A percentile compares a stretch with the other conserved stretches of the same genome.
These are phyloP conservation scores for Dicyrtomina minuta DNA, from an alignment of 2,888 invertebrate genomes.

Conservation along the genomic window DNA sequence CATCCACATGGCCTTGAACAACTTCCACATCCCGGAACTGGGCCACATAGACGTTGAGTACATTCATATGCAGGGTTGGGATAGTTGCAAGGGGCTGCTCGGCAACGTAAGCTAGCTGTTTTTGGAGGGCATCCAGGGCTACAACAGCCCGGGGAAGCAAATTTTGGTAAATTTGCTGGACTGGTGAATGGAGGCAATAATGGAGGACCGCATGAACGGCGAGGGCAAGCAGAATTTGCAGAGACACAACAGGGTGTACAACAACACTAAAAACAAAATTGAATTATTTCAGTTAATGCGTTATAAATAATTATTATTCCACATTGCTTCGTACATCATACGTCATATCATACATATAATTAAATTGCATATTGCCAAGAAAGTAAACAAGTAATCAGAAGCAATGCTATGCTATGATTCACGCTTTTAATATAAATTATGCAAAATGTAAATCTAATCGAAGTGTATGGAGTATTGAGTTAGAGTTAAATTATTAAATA, in stretches of 20 bases:
- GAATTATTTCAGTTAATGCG: not conserved
- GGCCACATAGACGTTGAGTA: conserved; percentile 7
- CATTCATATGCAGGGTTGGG: conserved; percentile 21
- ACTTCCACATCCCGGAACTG: conserved; percentile 2
- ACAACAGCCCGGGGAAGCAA: not conserved
- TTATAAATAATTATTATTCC: too few relatives aligned
- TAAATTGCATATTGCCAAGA: too few relatives aligned
- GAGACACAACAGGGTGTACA: conserved; percentile 5
- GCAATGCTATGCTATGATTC: too few relatives aligned
- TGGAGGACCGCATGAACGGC: conserved; percentile 13
- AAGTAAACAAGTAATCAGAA: too few relatives aligned
- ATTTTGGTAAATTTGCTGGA: conserved; percentile 15
- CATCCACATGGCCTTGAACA: conserved; percentile 1
- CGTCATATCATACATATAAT: too few relatives aligned
- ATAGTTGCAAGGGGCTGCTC: conserved; percentile 20
- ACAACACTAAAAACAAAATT: not conserved
- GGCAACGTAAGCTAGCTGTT: conserved; percentile 4
- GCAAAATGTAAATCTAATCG: too few relatives aligned
- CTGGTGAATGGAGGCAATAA: conserved; percentile 8
- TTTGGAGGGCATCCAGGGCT: conserved; percentile 7
- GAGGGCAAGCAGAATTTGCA: not conserved
- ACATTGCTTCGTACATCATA: too few relatives aligned
- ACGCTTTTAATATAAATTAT: too few relatives aligned
- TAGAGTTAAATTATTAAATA: too few relatives aligned
- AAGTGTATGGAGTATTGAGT: too few relatives aligned